A percentile compares a stretch with the other conserved stretches of the same genome.
These are phyloP conservation scores for Drosophila birchii DNA, from an alignment of 2,888 invertebrate genomes.

Conservation along the genomic window DNA sequence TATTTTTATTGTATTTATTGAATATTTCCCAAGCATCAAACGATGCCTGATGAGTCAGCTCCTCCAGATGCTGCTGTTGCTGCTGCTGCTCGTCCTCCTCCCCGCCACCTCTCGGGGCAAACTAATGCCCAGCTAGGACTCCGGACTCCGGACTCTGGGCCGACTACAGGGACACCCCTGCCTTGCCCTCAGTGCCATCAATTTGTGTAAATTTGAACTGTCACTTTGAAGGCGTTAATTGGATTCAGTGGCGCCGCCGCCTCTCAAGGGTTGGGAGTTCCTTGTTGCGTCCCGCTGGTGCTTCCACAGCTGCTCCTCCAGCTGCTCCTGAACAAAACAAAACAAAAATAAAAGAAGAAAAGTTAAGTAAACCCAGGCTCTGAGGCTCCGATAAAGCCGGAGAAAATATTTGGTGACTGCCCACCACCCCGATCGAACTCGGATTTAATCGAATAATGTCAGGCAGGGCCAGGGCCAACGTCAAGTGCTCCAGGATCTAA, in stretches of 20 bases:
- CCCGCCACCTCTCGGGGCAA: neutral
- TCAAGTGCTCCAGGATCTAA: conserved; percentile 18
- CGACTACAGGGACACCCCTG: conserved; percentile 2
- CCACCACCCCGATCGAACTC: conserved; percentile 33
- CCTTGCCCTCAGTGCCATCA: conserved; percentile 47
- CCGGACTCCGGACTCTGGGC: neutral
- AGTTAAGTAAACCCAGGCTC: conserved; percentile 13
- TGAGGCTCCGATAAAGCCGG: conserved; percentile 12
- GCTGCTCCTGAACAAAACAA: neutral
- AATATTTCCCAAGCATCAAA: conserved; percentile 75
- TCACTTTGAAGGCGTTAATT: conserved; percentile 82
- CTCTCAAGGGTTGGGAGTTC: conserved; percentile 36
- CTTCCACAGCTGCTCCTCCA: neutral
- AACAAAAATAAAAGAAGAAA: neutral
- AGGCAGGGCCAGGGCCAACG: conserved; percentile 6
- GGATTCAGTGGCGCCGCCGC: conserved; percentile 75
- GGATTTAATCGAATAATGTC: conserved; percentile 44
- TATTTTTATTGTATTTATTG: conserved; percentile 80
- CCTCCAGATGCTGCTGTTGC: conserved; percentile 2
- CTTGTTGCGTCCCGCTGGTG: conserved; percentile 7
- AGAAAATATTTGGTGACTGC: conserved; percentile 28
- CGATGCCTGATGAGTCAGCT: conserved; percentile 64
- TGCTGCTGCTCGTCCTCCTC: neutral
- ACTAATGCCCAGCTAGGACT: conserved; percentile 14
- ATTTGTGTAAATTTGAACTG: conserved; percentile 82